These are phyloP conservation scores for Ctenochaetus hawaiiensis DNA, from an alignment of 2,797 vertebrate species.

Conservation along the genomic window DNA sequence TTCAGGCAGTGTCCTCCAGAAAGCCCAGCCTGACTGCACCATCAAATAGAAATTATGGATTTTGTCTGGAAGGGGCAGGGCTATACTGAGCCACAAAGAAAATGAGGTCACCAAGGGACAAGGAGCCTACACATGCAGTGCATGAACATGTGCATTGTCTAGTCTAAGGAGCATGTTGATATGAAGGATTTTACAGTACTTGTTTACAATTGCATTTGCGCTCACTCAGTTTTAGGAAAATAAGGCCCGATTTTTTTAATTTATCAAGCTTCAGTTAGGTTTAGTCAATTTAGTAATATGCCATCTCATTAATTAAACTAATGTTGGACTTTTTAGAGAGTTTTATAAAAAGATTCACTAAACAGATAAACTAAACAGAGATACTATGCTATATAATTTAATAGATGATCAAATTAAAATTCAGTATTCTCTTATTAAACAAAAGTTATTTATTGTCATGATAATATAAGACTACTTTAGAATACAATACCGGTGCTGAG, in stretches of 20 bases:
- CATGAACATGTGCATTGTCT: constrained; percentile 23
- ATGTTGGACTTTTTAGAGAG: not conserved
- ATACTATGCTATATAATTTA: not conserved
- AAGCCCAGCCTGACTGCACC: constrained; percentile 76
- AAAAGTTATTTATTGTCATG: not conserved
- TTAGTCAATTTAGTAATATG: no score
- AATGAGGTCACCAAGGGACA: constrained; percentile 77
- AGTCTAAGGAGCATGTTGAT: constrained; percentile 9
- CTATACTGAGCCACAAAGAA: constrained; percentile 74
- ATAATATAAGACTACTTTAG: not conserved
- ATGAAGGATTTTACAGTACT: constrained; percentile 1
- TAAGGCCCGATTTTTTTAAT: no score
- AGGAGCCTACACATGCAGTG: constrained; percentile 45
- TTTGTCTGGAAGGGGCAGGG: constrained; percentile 83
- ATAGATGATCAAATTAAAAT: not conserved
- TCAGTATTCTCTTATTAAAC: not conserved
- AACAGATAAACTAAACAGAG: not conserved
- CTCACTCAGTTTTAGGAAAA: not conserved
- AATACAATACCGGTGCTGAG: not conserved
- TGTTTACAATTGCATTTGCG: constrained; percentile 13
- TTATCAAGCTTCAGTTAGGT: no score
- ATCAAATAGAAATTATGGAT: constrained; percentile 87
- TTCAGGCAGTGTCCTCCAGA: constrained; percentile 80
- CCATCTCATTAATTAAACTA: not conserved
- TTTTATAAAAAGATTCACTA: not conserved